Evolutionary conservation across 1,140 invertebrate genomes (phyloP).

Genomic region (Drosophila suzukii): DNA sequence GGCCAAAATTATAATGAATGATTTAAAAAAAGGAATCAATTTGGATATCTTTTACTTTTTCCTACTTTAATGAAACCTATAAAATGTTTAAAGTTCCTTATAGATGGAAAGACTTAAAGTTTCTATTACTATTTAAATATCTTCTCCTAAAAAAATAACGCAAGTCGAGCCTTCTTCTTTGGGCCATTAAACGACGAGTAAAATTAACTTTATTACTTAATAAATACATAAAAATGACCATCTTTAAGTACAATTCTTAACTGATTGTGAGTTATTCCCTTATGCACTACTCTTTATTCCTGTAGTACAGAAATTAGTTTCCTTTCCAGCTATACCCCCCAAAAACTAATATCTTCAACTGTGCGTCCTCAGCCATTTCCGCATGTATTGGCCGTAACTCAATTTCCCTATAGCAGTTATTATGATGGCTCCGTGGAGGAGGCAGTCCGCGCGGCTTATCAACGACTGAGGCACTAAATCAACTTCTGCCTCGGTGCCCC

Average conservation of each 20-base stretch:
- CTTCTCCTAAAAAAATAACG: too few species aligned
- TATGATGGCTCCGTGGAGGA: conserved; percentile 26
- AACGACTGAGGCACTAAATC: conserved; percentile 67
- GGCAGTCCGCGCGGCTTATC: conserved; percentile 55
- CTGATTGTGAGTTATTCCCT: not conserved
- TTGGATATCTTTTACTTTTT: too few species aligned
- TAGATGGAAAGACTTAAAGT: too few species aligned
- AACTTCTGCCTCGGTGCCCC: conserved; percentile 67
- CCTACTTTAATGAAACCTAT: not conserved
- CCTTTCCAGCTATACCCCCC: conserved; percentile 9
- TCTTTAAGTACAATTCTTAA: not conserved
- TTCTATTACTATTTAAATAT: too few species aligned
- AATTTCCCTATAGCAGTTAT: conserved; percentile 49
- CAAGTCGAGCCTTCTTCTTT: too few species aligned
- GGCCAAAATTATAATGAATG: not conserved
- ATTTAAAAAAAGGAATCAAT: not conserved
- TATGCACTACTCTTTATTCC: not conserved
- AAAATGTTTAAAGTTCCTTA: too few species aligned
- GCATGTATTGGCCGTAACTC: conserved; percentile 44
- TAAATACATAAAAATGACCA: too few species aligned
- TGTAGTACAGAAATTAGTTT: conserved; percentile 15
- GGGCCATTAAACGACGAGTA: too few species aligned
- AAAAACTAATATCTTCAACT: conserved; percentile 47
- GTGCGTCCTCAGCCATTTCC: conserved; percentile 27
- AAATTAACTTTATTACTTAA: not conserved